These are phyloP conservation scores for Psittacula cyanocephala DNA, from an alignment of 2,113 vertebrate species.

Conservation along the genomic window DNA sequence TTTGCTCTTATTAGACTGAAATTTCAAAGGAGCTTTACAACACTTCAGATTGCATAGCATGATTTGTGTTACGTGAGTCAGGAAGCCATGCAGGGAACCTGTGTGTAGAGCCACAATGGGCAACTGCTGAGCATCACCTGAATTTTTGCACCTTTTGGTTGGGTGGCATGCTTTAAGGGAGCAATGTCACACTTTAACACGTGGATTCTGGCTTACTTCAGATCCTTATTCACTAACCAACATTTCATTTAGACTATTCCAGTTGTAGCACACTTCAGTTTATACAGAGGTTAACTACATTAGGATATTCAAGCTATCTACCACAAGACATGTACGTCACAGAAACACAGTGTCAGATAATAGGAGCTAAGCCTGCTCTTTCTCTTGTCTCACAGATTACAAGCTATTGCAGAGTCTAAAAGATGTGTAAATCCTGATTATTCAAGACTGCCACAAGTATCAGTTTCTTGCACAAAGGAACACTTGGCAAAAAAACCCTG, in stretches of 20 bases:
- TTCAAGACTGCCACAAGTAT: background rate
- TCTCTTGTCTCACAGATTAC: conserved; percentile 8
- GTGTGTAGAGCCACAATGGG: background rate
- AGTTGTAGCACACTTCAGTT: background rate
- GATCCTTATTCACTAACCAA: background rate
- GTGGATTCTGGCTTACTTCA: accelerated
- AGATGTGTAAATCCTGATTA: background rate
- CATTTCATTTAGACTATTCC: background rate
- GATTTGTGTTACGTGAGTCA: background rate
- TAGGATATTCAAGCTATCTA: background rate
- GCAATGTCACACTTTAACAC: background rate
- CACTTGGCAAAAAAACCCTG: background rate
- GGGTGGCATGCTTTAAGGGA: background rate
- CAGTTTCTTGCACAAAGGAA: background rate
- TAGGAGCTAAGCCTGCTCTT: background rate
- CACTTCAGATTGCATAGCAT: background rate
- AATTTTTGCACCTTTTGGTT: background rate
- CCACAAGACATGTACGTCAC: background rate
- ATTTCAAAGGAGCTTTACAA: background rate
- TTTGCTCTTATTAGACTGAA: background rate
- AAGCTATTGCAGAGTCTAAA: background rate
- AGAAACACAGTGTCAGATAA: background rate
- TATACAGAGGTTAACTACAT: background rate
- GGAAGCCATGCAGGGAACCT: background rate
- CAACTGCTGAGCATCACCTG: background rate